Percentiles rank a stretch among this genome's conserved stretches.
Conservation (phyloP, 2,797 vertebrate genomes). For the Gobionotothen gibberifrons region DNA sequence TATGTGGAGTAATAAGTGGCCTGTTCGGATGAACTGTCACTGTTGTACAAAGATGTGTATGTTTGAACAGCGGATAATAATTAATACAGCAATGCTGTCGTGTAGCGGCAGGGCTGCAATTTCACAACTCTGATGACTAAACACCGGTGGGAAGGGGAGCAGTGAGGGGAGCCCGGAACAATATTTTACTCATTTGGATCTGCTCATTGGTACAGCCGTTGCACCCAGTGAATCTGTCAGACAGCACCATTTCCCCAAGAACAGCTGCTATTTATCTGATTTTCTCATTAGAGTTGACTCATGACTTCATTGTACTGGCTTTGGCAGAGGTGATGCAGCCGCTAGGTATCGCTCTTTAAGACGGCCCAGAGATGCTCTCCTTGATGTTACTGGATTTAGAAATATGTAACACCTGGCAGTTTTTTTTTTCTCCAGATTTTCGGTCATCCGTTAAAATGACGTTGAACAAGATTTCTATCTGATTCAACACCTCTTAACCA, state of each 20-base stretch:
- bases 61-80: slow-evolving; percentile 93
- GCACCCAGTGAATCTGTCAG: slow-evolving; percentile 88
- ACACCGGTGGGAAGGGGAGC: slow-evolving; percentile 81
- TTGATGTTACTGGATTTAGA: slow-evolving; percentile 46
- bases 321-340: slow-evolving; percentile 73
- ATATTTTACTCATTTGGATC: slow-evolving; percentile 91
- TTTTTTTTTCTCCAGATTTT: slow-evolving; percentile 20
- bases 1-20: slow-evolving; percentile 91
- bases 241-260: slow-evolving; percentile 77
- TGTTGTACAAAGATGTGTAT: slow-evolving; percentile 92
- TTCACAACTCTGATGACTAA: slow-evolving; percentile 91
- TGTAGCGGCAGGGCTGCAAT: slow-evolving; percentile 88
- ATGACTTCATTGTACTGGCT: slow-evolving; percentile 84
- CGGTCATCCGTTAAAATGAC: slow-evolving; percentile 15
- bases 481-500: slow-evolving; percentile 13
- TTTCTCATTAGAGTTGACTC: slow-evolving; percentile 88
- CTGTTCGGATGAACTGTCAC: slow-evolving; percentile 94
- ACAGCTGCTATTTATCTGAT: slow-evolving; percentile 89
- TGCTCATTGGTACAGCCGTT: slow-evolving; percentile 81
- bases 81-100: slow-evolving; percentile 89
- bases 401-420: slow-evolving; percentile 43
- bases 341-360: slow-evolving; percentile 66
- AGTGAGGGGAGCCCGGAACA: slow-evolving; percentile 82
- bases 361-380: slow-evolving; percentile 47
- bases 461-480: slow-evolving; percentile 3